Percentiles rank a stretch among this genome's conserved stretches.
These are phyloP conservation scores for Myiotriccus ornatus DNA, from an alignment of 2,797 vertebrate species.

Conservation along the genomic window DNA sequence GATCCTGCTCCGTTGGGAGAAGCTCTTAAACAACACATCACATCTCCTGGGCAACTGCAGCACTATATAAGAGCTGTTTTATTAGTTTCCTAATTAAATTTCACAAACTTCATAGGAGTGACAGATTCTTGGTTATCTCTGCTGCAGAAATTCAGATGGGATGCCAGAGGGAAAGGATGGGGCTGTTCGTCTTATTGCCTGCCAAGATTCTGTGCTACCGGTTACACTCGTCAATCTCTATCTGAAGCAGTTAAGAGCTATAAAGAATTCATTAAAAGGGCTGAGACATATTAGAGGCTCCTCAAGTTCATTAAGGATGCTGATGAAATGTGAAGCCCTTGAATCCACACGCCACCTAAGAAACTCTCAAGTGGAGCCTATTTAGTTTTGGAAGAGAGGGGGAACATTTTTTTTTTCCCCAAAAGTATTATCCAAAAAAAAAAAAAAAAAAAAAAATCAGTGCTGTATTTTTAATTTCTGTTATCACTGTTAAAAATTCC, in stretches of 20 bases:
- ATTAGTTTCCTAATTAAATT: slow-evolving; percentile 64
- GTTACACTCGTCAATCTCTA: slow-evolving; percentile 73
- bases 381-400: neutral
- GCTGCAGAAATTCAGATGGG: slow-evolving; percentile 39
- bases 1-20: neutral
- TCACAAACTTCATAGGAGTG: slow-evolving; percentile 29
- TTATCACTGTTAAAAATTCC: neutral
- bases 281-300: slow-evolving; percentile 69
- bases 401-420: neutral
- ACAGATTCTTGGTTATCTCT: slow-evolving; percentile 52
- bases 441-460: neutral
- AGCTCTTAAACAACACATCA: neutral
- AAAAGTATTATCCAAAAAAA: neutral
- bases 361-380: neutral
- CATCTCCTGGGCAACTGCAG: slow-evolving; percentile 26
- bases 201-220: slow-evolving; percentile 74
- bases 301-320: slow-evolving; percentile 45
- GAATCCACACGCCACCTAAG: neutral
- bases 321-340: slow-evolving; percentile 40
- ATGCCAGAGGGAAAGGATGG: slow-evolving; percentile 70
- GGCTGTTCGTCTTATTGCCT: slow-evolving; percentile 65
- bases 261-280: slow-evolving; percentile 76
- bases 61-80: slow-evolving; percentile 3
- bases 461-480: neutral
- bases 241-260: slow-evolving; percentile 71